Base-by-base conservation (phyloP, 1,140 invertebrate species). In the Aphelinus atriplicis region DNA sequence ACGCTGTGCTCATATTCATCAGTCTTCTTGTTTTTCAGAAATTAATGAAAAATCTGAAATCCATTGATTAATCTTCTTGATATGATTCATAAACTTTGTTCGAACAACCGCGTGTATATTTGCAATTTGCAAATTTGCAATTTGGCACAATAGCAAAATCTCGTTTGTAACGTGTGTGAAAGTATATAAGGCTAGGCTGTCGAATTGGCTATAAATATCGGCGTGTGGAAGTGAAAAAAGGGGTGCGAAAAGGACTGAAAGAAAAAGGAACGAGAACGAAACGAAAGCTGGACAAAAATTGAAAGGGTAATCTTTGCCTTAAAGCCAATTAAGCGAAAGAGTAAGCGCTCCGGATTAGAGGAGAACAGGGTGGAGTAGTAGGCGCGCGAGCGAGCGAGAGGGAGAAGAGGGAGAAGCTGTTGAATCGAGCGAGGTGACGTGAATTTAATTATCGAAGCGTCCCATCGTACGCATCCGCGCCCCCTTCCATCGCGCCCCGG, bases 391-490 rank as follows among this genome's bases (percentile, higher is more conserved):
- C 2, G 47, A 63, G 26, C 4, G 61, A 56, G 61, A 48, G 53
- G 50, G 47, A n/a, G 10, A 46, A 3, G 70, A 50, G 1, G 26
- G 55, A 66, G 68, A 64, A 62, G 62, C 68, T 61, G 68, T 76
- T 71, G 74, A 76, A 76, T 76, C 57, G 74, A 74, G 26, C 80
- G 78, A 79, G 79, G 78, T 78, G 79, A 80, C 79, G 77, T 76
- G 73, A 80, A 81, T 81, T 80, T 80, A 80, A 81, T 81, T 80
- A 80, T 80, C 77, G 73, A 78, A 72, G 61, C 68, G 53, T 78
- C 64, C 73, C 65, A 48, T 74, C 6, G 55, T 26, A 55, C 62
- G 57, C 53, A 45, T 69, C 51, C 60, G 26, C 58, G 1, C n/a
- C 43, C 58, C n/a, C 53, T 3, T 51, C 10, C 55, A 3, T 45